Evolutionary conservation across 2,797 vertebrate species (phyloP), one percentile per base, ranked within the genome.

Genomic region (Onychomys torridus): DNA sequence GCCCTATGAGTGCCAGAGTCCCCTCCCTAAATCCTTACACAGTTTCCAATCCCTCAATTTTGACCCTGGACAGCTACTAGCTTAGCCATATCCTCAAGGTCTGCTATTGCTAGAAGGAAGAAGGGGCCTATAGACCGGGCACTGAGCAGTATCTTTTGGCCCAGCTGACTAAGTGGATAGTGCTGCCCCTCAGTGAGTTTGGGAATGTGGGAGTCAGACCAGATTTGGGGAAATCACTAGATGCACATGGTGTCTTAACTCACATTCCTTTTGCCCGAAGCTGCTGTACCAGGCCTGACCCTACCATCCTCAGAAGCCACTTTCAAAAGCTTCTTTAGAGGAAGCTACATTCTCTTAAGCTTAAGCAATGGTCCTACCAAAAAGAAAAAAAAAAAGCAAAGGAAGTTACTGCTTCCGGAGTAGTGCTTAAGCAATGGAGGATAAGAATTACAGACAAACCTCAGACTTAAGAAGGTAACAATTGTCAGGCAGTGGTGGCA

Each of bases 301-400:
- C 94, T 75, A 65, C 65, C 11, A 12, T 16, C 32, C 37, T 83
- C 75, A 59, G 13, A 67, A 63, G 1, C 78, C n/a, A 46, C 6
- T 73, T 91, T 81, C 46, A 67, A 32, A 34, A 32, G n/a, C 19
- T 95, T 95, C 34, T 83, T 89, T 40, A 69, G 73, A 71, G 76
- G 76, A 63, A n/a, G 87, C 3, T 9, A 10, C 27, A 37, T 57
- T 69, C 67, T 43, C 52, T 52, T 91, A 32, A 27, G 52, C 52
- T 52, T 91, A 32, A 27, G 52, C 67, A 91, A 27, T 21, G 25
- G 9, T 82, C 43, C 34, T 37, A 17, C 83, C 1, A 13, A 32
- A 29, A 29, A 63, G 9, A 71, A 37, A 71, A n/a, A 65, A 71
- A 73, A 73, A 73, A 73, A 46, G 5, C 25, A 65, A 14, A 55